These are phyloP conservation scores for Sarcophilus harrisii DNA, from an alignment of 2,797 vertebrate species.

Conservation along the genomic window DNA sequence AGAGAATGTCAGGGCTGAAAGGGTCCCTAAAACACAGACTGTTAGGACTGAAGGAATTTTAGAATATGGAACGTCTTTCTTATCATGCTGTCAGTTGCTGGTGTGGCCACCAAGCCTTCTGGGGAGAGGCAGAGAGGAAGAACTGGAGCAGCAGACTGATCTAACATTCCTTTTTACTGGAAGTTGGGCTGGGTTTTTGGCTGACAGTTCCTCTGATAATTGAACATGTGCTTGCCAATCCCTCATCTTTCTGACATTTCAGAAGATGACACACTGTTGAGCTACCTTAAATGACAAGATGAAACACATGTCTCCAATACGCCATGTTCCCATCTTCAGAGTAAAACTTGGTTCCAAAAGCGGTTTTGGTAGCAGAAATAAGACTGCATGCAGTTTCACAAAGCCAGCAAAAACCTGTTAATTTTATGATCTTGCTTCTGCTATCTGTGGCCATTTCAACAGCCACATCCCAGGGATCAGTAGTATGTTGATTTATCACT, in stretches of 20 bases:
- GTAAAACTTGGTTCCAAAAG: background rate
- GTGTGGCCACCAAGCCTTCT: background rate
- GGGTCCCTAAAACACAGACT: background rate
- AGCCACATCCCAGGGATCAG: background rate
- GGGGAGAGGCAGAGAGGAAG: background rate
- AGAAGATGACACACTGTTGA: slow-evolving; percentile 2
- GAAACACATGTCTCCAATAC: background rate
- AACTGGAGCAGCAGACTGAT: background rate
- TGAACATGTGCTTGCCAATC: background rate
- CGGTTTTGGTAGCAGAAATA: background rate
- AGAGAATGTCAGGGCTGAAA: background rate
- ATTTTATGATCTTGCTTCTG: background rate
- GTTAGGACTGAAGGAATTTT: background rate
- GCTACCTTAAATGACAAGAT: slow-evolving; percentile 2
- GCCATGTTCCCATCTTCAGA: background rate
- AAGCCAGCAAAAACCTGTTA: background rate
- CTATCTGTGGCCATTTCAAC: background rate
- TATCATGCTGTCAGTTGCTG: background rate
- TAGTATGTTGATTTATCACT: background rate
- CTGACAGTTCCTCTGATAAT: background rate
- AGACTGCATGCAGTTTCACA: background rate
- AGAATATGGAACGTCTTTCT: background rate
- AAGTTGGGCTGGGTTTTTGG: background rate
- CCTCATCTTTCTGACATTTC: background rate
- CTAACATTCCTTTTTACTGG: background rate